These are phyloP conservation scores for Enteromius thamalakanensis DNA, from an alignment of 2,797 vertebrate genomes.

Conservation along the genomic window DNA sequence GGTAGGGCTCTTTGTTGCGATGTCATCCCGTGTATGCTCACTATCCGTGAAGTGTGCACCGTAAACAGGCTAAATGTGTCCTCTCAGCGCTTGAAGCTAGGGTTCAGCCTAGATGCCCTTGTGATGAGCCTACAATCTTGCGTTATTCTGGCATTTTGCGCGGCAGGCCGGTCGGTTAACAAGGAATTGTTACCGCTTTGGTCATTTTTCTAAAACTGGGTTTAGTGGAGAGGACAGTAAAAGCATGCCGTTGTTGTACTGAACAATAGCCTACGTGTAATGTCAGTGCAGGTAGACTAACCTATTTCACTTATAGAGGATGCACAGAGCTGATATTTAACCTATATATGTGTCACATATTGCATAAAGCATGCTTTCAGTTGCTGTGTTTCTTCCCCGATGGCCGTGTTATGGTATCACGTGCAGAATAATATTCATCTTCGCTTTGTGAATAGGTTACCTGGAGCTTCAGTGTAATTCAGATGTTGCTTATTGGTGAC, in stretches of 20 bases:
- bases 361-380: not conserved
- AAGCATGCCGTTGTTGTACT: conserved; percentile 1
- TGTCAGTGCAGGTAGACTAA: conserved; percentile 3
- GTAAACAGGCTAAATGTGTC: not conserved
- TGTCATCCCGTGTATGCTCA: conserved; percentile 9
- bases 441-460: not conserved
- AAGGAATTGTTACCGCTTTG: not conserved
- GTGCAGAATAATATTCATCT: not conserved
- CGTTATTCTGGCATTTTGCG: not conserved
- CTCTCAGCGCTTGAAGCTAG: not conserved
- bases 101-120: not conserved
- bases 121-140: not conserved
- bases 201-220: not conserved
- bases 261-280: conserved; percentile 16
- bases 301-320: conserved; percentile 20
- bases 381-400: not conserved
- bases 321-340: not conserved
- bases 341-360: not conserved
- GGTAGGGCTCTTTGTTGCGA: conserved; percentile 65
- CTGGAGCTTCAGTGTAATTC: not conserved
- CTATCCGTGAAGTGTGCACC: conserved; percentile 2
- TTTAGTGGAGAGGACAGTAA: not conserved
- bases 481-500: not conserved
- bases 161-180: conserved; percentile 26
- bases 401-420: not conserved